Evolutionary conservation across 2,888 invertebrate species (phyloP).

Genomic region (Chrysolina americana): DNA sequence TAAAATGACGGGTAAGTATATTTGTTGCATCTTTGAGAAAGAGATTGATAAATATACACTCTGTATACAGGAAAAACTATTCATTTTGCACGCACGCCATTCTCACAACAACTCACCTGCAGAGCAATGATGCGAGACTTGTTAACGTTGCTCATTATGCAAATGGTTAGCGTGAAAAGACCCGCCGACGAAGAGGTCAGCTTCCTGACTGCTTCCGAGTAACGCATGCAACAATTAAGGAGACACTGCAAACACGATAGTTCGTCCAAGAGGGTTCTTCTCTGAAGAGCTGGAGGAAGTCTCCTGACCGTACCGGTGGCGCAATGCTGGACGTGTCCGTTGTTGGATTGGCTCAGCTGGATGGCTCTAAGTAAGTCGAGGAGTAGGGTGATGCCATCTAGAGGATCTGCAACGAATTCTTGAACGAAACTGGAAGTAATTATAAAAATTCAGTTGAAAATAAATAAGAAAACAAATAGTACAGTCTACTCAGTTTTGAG

Average conservation of each 20-base stretch:
- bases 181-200: conserved; percentile 85
- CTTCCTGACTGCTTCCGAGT: conserved; percentile 84
- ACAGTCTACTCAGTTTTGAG: too few species aligned
- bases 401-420: conserved; percentile 90
- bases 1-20: too few species aligned
- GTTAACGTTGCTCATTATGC: conserved; percentile 90
- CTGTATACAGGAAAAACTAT: too few species aligned
- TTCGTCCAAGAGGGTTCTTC: conserved; percentile 87
- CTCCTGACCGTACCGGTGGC: conserved; percentile 66
- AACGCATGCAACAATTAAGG: conserved; percentile 84
- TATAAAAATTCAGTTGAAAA: background rate
- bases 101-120: conserved; percentile 74
- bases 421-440: conserved; percentile 84
- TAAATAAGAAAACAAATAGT: too few species aligned
- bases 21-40: too few species aligned
- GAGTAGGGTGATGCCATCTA: conserved; percentile 88
- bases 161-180: conserved; percentile 86
- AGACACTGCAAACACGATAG: conserved; percentile 91
- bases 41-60: background rate
- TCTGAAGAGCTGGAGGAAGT: conserved; percentile 78
- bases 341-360: conserved; percentile 83
- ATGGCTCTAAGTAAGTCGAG: conserved; percentile 89
- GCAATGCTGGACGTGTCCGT: conserved; percentile 61
- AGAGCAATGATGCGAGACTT: conserved; percentile 87
- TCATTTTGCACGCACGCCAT: background rate